Conservation (phyloP, 2,113 vertebrate species). For the Equus quagga region DNA sequence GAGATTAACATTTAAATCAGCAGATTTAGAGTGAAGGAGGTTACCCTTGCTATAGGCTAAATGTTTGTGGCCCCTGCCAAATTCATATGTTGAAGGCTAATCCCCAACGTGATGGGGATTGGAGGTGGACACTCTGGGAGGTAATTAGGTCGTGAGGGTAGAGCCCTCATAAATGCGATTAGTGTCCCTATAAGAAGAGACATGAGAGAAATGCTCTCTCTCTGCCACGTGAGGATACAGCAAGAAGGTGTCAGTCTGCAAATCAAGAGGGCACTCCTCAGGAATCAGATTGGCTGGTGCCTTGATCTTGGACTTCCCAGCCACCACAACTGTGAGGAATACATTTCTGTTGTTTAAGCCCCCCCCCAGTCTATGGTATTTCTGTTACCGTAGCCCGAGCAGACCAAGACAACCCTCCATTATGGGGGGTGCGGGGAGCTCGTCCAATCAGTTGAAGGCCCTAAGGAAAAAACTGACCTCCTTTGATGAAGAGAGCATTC, state of each 20-base stretch:
- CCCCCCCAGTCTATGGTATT: neutral
- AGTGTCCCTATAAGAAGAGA: neutral
- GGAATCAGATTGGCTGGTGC: neutral
- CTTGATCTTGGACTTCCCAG: neutral
- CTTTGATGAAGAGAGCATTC: neutral
- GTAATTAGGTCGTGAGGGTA: neutral
- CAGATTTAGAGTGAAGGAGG: neutral
- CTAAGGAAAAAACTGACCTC: neutral
- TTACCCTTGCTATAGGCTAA: neutral
- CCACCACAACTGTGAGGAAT: neutral
- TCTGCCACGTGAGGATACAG: neutral
- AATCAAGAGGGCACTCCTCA: neutral
- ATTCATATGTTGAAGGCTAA: neutral
- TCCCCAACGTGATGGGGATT: neutral
- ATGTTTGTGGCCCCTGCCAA: neutral
- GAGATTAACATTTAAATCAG: neutral
- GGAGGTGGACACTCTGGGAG: neutral
- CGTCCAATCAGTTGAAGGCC: neutral
- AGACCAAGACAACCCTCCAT: neutral
- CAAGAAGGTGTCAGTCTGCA: neutral
- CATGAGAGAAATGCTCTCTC: neutral
- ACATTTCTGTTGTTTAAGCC: neutral
- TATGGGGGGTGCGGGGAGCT: accelerated
- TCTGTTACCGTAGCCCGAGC: neutral
- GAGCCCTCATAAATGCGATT: neutral